Evolutionary conservation across 2,113 vertebrate species (phyloP).

Genomic region (Pygathrix nemaeus): DNA sequence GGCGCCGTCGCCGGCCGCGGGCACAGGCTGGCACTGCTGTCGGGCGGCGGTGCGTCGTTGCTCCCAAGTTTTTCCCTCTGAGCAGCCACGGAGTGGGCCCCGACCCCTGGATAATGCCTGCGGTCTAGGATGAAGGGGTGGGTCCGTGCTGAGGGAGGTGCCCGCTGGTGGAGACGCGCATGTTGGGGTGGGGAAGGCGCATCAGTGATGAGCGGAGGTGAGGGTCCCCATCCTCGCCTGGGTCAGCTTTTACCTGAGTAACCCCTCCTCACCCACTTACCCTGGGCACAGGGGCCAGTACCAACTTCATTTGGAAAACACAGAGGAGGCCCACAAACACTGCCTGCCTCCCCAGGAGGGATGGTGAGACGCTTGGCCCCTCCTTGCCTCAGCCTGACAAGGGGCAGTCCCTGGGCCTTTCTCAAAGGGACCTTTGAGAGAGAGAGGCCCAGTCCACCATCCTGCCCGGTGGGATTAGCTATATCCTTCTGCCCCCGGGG

Average conservation of each 20-base stretch:
- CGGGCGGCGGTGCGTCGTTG: neutral
- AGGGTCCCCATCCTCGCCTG: conserved; percentile 3
- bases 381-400: neutral
- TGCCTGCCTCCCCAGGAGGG: neutral
- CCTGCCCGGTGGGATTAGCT: neutral
- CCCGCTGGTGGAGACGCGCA: neutral
- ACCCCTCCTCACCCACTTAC: neutral
- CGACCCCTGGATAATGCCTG: neutral
- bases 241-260: conserved; percentile 30
- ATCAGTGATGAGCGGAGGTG: neutral
- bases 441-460: neutral
- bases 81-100: neutral
- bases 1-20: conserved; percentile 2
- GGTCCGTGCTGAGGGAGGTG: conserved; percentile 27
- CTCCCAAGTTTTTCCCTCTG: conserved; percentile 54
- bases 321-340: conserved; percentile 21
- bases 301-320: conserved; percentile 59
- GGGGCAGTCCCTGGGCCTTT: neutral
- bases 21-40: neutral
- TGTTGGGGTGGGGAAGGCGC: neutral
- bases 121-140: conserved; percentile 31
- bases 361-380: neutral
- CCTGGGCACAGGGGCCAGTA: neutral
- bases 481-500: neutral
- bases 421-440: neutral